A percentile compares a stretch with the other conserved stretches of the same genome.
These are phyloP conservation scores for Tryphoninae sp. DNA, from an alignment of 2,888 invertebrate genomes.

Conservation along the genomic window DNA sequence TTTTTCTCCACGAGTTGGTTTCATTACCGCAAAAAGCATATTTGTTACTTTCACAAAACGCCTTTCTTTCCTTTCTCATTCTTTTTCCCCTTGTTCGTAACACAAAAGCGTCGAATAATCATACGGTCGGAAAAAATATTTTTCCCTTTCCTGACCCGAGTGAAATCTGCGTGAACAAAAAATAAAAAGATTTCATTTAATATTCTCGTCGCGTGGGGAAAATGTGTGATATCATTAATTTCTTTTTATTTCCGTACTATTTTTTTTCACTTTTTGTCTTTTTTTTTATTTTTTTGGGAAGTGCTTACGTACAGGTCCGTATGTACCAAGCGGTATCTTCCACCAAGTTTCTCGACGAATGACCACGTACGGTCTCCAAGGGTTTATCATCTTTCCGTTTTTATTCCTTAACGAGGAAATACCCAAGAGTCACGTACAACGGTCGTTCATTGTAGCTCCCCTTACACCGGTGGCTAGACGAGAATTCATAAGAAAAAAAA, in stretches of 20 bases:
- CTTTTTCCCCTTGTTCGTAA: background rate
- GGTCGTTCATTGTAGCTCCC: constrained; percentile 31
- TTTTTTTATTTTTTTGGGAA: background rate
- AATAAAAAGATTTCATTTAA: no score
- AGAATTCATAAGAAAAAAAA: constrained; percentile 19
- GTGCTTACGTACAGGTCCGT: background rate
- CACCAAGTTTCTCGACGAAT: constrained; percentile 14
- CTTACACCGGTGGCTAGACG: constrained; percentile 6
- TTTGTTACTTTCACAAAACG: background rate
- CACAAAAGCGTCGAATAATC: background rate
- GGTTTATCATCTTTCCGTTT: constrained; percentile 15
- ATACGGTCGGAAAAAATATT: background rate
- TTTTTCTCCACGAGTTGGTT: constrained; percentile 62
- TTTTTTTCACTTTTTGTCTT: background rate
- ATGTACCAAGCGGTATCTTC: background rate
- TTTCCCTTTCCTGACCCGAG: no score
- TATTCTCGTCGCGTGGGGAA: background rate
- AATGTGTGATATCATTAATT: background rate
- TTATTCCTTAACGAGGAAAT: constrained; percentile 40
- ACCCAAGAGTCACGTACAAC: constrained; percentile 37
- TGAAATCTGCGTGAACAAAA: no score
- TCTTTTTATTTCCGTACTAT: background rate
- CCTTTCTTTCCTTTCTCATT: background rate
- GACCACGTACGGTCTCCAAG: constrained; percentile 36
- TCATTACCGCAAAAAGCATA: background rate